These are phyloP conservation scores for Rattus norvegicus DNA, from an alignment of 2,113 vertebrate genomes.

Conservation along the genomic window GRCr8 NC_086025.1:56707001-56707500, in stretches of 20 bases:
- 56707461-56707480: not conserved
- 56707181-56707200: too few species aligned
- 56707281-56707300: too few species aligned
- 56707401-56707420: not conserved
- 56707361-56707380: not conserved
- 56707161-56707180: too few species aligned
- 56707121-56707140: too few species aligned
- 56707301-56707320: too few species aligned
- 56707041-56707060: not conserved
- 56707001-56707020: not conserved
- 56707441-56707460: slow-evolving; percentile 3
- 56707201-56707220: too few species aligned
- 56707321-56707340: not conserved
- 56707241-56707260: too few species aligned
- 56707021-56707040: not conserved
- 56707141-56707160: too few species aligned
- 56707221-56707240: too few species aligned
- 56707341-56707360: slow-evolving; percentile 20
- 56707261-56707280: too few species aligned
- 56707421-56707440: not conserved
- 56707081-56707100: too few species aligned
- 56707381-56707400: not conserved
- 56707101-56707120: too few species aligned
- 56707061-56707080: not conserved
- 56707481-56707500: not conserved